These are phyloP conservation scores for Thereva nobilitata DNA, from an alignment of 2,888 invertebrate genomes.

Conservation along the genomic window DNA sequence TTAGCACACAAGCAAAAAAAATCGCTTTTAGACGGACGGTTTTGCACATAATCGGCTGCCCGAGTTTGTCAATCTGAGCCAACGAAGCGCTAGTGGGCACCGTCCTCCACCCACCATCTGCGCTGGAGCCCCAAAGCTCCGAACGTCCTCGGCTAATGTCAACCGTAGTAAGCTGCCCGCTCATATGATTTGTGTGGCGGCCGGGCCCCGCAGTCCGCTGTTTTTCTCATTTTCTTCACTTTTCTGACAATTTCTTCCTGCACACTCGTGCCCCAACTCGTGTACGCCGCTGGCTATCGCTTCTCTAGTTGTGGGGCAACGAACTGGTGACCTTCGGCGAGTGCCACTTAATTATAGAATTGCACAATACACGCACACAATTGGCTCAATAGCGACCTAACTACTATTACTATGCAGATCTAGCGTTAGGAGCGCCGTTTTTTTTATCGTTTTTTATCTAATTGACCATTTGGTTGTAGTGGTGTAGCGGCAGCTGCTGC, in stretches of 20 bases:
- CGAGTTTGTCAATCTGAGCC: no score
- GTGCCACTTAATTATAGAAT: slow-evolving; percentile 40
- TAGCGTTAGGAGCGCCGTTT: no score
- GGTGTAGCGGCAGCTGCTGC: slow-evolving; percentile 2
- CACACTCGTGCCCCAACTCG: not conserved
- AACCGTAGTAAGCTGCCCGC: slow-evolving; percentile 20
- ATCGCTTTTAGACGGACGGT: no score
- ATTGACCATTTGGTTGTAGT: no score
- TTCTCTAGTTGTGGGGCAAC: slow-evolving; percentile 35
- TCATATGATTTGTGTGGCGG: slow-evolving; percentile 20
- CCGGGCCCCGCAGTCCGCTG: not conserved
- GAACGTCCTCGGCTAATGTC: slow-evolving; percentile 11
- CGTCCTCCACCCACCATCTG: not conserved
- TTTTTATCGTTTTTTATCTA: no score
- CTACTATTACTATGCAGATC: no score
- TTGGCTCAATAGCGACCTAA: not conserved
- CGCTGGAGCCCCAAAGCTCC: not conserved
- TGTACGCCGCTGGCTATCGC: slow-evolving; percentile 1
- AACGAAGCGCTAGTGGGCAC: not conserved
- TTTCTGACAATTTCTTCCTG: not conserved
- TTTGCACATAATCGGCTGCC: no score
- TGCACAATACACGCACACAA: slow-evolving; percentile 27
- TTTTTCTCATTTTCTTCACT: not conserved
- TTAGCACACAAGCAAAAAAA: no score
- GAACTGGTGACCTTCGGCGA: slow-evolving; percentile 41